Percentiles rank a stretch among this genome's conserved stretches.
phyloP scores from a whole-genome alignment of 2,797 vertebrate genomes.

The Danio choprae region DNA sequence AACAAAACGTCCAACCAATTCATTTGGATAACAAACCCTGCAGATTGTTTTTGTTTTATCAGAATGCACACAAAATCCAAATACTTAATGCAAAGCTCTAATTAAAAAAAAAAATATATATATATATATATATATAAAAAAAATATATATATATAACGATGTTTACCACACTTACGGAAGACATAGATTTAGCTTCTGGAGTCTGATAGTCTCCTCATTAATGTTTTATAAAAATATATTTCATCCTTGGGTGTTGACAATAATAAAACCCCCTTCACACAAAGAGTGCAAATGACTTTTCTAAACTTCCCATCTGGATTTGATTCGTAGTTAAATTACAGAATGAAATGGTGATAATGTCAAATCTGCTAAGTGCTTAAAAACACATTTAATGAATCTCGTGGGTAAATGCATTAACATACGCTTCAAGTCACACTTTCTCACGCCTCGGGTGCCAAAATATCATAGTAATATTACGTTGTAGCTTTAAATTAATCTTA shows the following conservation, averaged over 20 bases:
- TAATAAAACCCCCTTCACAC: background rate
- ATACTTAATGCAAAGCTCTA: background rate
- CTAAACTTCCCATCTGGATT: slow-evolving; percentile 24
- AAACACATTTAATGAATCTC: slow-evolving; percentile 39
- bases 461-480: background rate
- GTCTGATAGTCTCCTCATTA: background rate
- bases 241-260: background rate
- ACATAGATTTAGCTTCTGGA: background rate
- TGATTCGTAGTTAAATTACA: slow-evolving; percentile 11
- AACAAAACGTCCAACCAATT: background rate
- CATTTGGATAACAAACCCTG: background rate
- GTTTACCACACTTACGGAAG: background rate
- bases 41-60: background rate
- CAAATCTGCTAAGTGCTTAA: slow-evolving; percentile 32
- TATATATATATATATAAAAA: background rate
- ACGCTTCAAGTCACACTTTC: slow-evolving; percentile 32
- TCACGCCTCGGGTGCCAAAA: background rate
- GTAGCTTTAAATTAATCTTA: too few species aligned
- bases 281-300: background rate
- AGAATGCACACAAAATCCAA: background rate
- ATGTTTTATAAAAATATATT: background rate
- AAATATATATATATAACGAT: background rate
- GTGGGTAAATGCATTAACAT: slow-evolving; percentile 23
- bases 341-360: background rate
- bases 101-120: background rate